A percentile compares a stretch with the other conserved stretches of the same genome.
Conservation (phyloP, 2,888 invertebrate genomes). For the Craniophora ligustri region DNA sequence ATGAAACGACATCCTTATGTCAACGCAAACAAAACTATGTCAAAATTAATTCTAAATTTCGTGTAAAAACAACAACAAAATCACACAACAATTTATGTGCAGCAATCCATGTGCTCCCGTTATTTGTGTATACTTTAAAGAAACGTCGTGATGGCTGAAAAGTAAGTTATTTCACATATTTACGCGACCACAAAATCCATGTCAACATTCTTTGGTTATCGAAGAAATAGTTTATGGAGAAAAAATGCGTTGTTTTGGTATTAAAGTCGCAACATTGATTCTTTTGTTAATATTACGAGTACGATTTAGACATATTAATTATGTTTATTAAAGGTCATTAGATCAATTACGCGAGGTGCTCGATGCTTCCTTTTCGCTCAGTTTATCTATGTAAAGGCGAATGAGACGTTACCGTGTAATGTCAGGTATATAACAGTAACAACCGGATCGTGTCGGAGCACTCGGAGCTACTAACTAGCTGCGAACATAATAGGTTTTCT, state of each 20-base stretch:
- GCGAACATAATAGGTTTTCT: conserved; percentile 13
- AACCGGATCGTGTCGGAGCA: conserved; percentile 35
- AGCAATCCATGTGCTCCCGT: conserved; percentile 76
- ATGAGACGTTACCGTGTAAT: conserved; percentile 40
- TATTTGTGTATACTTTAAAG: conserved; percentile 64
- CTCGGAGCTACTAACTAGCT: conserved; percentile 40
- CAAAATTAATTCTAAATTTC: conserved; percentile 85
- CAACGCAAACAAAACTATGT: conserved; percentile 87
- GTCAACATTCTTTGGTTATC: conserved; percentile 69
- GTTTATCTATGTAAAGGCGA: conserved; percentile 29
- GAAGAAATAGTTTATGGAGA: conserved; percentile 61
- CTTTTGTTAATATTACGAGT: conserved; percentile 7
- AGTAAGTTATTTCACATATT: conserved; percentile 71
- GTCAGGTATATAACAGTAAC: conserved; percentile 47
- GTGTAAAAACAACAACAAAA: conserved; percentile 81
- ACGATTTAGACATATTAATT: neutral
- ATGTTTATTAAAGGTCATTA: conserved; percentile 26
- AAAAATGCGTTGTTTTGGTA: conserved; percentile 49
- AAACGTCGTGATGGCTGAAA: conserved; percentile 79
- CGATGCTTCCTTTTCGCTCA: conserved; percentile 38
- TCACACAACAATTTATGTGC: conserved; percentile 70
- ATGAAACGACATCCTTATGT: conserved; percentile 71
- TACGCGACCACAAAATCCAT: conserved; percentile 52
- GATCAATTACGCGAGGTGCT: conserved; percentile 23
- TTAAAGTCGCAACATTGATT: conserved; percentile 20